These are phyloP conservation scores for Semicossyphus pulcher DNA, from an alignment of 2,113 vertebrate species.

Conservation along the genomic window DNA sequence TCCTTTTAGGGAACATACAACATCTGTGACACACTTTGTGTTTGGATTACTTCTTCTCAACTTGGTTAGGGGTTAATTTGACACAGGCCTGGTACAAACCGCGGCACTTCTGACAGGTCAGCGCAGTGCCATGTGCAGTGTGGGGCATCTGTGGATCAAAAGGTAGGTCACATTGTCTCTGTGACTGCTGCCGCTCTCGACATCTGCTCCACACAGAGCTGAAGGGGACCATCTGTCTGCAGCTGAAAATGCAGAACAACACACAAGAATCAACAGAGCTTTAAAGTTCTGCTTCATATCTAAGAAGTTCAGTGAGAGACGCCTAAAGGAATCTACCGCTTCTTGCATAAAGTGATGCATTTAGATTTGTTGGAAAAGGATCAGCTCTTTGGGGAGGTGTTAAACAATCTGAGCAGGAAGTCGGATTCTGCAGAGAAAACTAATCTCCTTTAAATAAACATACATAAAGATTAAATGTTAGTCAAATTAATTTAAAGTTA, in stretches of 20 bases:
- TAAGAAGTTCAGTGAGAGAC: constrained; percentile 14
- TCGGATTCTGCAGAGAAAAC: not conserved
- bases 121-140: constrained; percentile 36
- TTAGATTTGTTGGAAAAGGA: constrained; percentile 12
- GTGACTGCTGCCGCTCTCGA: constrained; percentile 54
- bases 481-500: not conserved
- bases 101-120: constrained; percentile 56
- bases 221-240: constrained; percentile 69
- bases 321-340: constrained; percentile 3
- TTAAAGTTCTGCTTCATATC: constrained; percentile 42
- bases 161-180: constrained; percentile 70
- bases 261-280: constrained; percentile 43
- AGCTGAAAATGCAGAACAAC: constrained; percentile 51
- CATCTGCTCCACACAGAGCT: constrained; percentile 67
- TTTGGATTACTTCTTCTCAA: constrained; percentile 20
- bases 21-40: constrained; percentile 1
- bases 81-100: constrained; percentile 37
- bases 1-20: not conserved
- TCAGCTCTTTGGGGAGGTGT: not conserved
- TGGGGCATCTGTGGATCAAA: constrained; percentile 63
- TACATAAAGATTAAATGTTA: not conserved
- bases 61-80: constrained; percentile 48
- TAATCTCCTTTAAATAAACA: not conserved
- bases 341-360: not conserved
- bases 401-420: not conserved